A percentile compares a stretch with the other conserved stretches of the same genome.
These are phyloP conservation scores for Agrochola macilenta DNA, from an alignment of 2,888 invertebrate species.

Conservation along the genomic window DNA sequence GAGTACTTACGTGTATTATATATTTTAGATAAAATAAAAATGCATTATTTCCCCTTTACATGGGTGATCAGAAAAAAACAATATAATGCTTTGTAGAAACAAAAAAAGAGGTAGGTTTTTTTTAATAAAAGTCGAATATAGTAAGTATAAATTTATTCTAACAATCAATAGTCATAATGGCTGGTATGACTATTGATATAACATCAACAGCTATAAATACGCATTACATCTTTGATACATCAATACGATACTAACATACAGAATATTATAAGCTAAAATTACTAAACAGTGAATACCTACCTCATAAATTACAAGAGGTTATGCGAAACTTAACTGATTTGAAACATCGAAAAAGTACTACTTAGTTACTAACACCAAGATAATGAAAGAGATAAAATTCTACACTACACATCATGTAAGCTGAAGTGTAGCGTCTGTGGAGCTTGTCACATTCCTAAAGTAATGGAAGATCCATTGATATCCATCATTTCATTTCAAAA, in stretches of 20 bases:
- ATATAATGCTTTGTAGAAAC: neutral
- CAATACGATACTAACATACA: conserved; percentile 54
- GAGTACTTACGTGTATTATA: neutral
- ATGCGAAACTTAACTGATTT: conserved; percentile 6
- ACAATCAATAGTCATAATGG: conserved; percentile 89
- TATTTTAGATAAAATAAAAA: neutral
- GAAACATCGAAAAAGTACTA: conserved; percentile 29
- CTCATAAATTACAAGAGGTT: conserved; percentile 39
- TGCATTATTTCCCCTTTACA: neutral
- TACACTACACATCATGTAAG: conserved; percentile 63
- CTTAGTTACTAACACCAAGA: conserved; percentile 44
- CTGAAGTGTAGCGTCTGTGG: conserved; percentile 68
- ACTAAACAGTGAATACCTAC: conserved; percentile 30
- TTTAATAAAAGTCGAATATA: conserved; percentile 72
- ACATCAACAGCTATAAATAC: conserved; percentile 71
- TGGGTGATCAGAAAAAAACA: neutral
- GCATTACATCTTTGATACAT: conserved; percentile 58
- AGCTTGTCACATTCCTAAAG: conserved; percentile 64
- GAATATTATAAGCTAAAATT: conserved; percentile 41
- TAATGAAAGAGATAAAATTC: conserved; percentile 44
- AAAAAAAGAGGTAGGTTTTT: neutral
- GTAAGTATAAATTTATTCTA: conserved; percentile 87
- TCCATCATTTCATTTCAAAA: conserved; percentile 47
- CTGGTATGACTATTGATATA: conserved; percentile 88
- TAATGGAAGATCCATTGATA: conserved; percentile 70